Evolutionary conservation across 2,888 invertebrate species (phyloP).

Genomic region (Mythimna vitellina): DNA sequence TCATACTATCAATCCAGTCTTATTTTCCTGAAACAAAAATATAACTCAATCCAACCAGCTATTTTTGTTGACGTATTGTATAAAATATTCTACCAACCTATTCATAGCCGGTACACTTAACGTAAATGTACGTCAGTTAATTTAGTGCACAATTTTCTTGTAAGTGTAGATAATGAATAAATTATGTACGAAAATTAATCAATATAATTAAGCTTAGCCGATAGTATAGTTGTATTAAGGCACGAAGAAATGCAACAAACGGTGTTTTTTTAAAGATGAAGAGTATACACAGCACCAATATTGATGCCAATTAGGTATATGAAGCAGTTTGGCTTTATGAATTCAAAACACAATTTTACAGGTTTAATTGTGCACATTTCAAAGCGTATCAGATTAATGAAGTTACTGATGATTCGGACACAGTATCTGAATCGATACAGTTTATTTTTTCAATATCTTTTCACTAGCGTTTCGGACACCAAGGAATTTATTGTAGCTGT

Average conservation of each 20-base stretch:
- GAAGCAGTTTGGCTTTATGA: constrained; percentile 5
- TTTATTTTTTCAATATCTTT: too few relatives aligned
- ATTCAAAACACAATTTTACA: constrained; percentile 12
- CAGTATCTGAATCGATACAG: too few relatives aligned
- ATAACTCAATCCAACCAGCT: not conserved
- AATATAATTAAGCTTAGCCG: constrained; percentile 46
- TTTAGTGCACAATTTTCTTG: constrained; percentile 22
- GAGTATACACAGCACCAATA: constrained; percentile 2
- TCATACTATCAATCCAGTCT: not conserved
- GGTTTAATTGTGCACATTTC: constrained; percentile 23
- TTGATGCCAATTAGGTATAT: not conserved
- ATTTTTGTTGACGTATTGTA: not conserved
- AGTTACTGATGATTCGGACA: constrained; percentile 2
- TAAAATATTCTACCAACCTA: constrained; percentile 10
- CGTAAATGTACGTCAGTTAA: not conserved
- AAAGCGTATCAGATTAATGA: constrained; percentile 26
- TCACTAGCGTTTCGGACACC: too few relatives aligned
- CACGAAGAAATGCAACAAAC: constrained; percentile 13
- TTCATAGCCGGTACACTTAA: constrained; percentile 2
- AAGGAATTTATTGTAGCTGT: too few relatives aligned
- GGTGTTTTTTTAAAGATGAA: constrained; percentile 15
- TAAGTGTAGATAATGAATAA: constrained; percentile 39
- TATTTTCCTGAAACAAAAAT: constrained; percentile 12
- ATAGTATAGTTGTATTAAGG: constrained; percentile 35
- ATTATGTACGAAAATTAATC: constrained; percentile 48